phyloP scores from a whole-genome alignment of 92 coral and sea anemone species.

The Zoanthus sociatus region DNA sequence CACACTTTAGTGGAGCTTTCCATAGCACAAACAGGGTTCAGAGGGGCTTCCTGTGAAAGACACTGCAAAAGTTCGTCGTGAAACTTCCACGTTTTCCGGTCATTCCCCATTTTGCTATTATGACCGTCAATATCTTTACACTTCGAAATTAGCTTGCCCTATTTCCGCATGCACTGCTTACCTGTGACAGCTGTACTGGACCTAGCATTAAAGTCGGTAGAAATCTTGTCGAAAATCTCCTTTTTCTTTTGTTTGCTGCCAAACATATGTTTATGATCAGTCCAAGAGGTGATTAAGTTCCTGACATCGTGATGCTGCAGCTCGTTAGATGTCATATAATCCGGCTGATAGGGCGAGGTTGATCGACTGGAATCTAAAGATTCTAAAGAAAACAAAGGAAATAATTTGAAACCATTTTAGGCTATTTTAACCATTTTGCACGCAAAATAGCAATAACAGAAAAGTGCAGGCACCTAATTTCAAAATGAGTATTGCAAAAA shows the following conservation, averaged over 20 bases:
- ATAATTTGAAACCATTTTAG: too few species aligned
- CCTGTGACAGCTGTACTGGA: conserved; percentile 20
- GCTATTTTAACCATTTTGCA: too few species aligned
- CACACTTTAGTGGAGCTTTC: conserved; percentile 42
- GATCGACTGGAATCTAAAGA: too few species aligned
- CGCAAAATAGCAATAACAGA: too few species aligned
- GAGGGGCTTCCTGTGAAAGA: conserved; percentile 42
- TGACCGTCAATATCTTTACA: conserved; percentile 56
- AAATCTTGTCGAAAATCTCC: conserved; percentile 56
- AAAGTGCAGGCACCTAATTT: too few species aligned
- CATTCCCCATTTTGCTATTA: conserved; percentile 61
- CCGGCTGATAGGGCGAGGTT: too few species aligned
- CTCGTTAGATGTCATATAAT: too few species aligned
- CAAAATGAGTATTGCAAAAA: too few species aligned
- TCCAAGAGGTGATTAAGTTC: not conserved
- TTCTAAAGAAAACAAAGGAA: too few species aligned
- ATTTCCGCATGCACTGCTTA: conserved; percentile 56
- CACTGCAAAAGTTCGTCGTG: conserved; percentile 59
- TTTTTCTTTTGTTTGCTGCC: conserved; percentile 62
- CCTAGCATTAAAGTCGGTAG: not conserved
- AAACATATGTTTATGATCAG: conserved; percentile 55
- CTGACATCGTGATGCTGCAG: too few species aligned
- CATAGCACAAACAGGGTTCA: conserved; percentile 55
- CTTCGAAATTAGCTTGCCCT: conserved; percentile 25
- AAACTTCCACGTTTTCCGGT: conserved; percentile 49